Conservation (phyloP, 2,797 vertebrate species). For the Tragelaphus oryx region DNA sequence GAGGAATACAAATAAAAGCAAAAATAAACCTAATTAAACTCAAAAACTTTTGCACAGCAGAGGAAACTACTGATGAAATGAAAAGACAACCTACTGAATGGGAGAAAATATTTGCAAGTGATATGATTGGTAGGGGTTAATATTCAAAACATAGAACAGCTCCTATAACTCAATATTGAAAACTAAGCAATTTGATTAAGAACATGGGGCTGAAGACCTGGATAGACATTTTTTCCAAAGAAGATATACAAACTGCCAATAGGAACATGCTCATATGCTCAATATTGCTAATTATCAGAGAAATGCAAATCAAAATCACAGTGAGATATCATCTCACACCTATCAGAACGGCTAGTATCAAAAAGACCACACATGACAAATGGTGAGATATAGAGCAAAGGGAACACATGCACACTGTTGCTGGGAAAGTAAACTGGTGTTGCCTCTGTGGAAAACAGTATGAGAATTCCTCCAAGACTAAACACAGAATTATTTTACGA, state of each 20-base stretch:
- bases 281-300: not conserved
- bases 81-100: not conserved
- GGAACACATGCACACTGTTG: not conserved
- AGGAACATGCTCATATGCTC: not conserved
- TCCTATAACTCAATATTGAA: not conserved
- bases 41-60: not conserved
- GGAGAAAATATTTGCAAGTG: not conserved
- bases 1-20: not conserved
- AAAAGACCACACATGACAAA: not conserved
- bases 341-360: not conserved
- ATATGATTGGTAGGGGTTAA: not conserved
- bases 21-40: not conserved
- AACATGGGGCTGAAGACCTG: not conserved
- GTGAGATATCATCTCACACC: not conserved
- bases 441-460: not conserved
- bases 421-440: not conserved
- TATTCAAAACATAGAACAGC: not conserved
- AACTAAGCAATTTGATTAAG: not conserved
- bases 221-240: not conserved
- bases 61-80: not conserved
- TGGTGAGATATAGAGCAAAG: not conserved
- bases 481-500: not conserved
- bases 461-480: not conserved
- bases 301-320: not conserved
- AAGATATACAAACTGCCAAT: not conserved